Evolutionary conservation across 2,888 invertebrate genomes (phyloP), one percentile per base, ranked within the genome.

Genomic region (Philopedon plagiatum): DNA sequence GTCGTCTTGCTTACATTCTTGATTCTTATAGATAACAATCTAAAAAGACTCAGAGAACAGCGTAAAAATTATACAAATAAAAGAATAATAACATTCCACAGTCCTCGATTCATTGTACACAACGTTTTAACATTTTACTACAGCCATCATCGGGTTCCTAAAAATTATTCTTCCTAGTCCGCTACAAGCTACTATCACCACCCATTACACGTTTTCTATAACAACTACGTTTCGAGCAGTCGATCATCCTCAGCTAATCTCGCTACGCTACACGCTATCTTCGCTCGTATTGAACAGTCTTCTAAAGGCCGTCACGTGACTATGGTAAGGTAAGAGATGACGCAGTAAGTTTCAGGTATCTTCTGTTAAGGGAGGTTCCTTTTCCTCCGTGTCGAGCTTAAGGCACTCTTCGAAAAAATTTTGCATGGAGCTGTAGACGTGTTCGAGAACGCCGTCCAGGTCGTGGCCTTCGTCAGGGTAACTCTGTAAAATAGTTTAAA

Each of bases 401-500:
- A 95, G 93, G 90, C 95, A 95, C 89, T 95, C 93, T 85, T 93
- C 90, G 85, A 97, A 91, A 88, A 92, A 97, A 87, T 95, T 93
- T 87, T 96, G 96, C 95, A 97, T 95, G 80, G 95, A 95, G 82
- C 93, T 91, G 87, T 96, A 96, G 78, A 96, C 92, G 87, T 97
- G 97, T 85, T 95, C 94, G 81, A 94, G 90, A 75, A 95, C 96
- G 69, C 95, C 95, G 54, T 81, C 78, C 70, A 97, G 87, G 79
- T 93, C 91, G 86, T 97, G 96, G 74, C 94, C 95, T 87, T 96
- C 95, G 85, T 97, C 95, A 60, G 96, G 95, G 85, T 97, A 97
- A 78, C 95, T 93, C 96, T 97, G 88, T 18, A 88, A 87, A 60
- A 46, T 15, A 19, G n/a, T n/a, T n/a, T n/a, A n/a, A n/a, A n/a